Base-by-base conservation (phyloP, 2,888 invertebrate genomes). In the Melieria picta region DNA sequence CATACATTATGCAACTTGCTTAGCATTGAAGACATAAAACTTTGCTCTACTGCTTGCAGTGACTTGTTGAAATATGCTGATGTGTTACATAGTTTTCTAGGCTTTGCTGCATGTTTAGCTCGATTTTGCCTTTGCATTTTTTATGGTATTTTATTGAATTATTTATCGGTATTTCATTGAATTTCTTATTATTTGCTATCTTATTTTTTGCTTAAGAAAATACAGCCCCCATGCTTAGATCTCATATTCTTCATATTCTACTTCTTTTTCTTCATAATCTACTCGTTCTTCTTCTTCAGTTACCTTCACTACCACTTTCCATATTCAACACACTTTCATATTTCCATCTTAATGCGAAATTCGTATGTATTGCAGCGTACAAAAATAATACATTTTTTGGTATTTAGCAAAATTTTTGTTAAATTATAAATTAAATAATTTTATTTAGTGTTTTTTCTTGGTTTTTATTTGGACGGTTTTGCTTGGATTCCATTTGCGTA, bases 401-500 rank as follows among this genome's bases (percentile, higher is more conserved):
- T 64, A 52, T 10, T 65, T 16, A n/a, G 65, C 30, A 55, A 60
- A 61, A 42, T 55, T 52, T 57, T 66, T 48, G 30, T 30, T 46
- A 47, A 66, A 58, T 50, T 58, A 10, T 58, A 58, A 66, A 57
- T 48, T 7, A 42, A 7, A 48, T 60, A 43, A 45, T 52, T n/a
- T 45, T 65, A 45, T 48, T 60, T 4, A 11, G 50, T 61, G 43
- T 61, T 50, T 16, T 52, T 65, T 60, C 42, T 60, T 4, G n/a
- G 50, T 61, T 52, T 61, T 50, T 16, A 7, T 67, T 50, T 67
- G 67, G 67, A 67, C 67, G 67, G 67, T 67, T 63, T 30, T 50
- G 47, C 61, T 42, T 67, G 30, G 48, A 55, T 60, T 48, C 16
- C 0, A 52, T 60, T 48, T 56, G 30, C 30, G 1, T 30, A 30